These are phyloP conservation scores for Nephrotoma guestfalica DNA, from an alignment of 2,888 invertebrate genomes.

Conservation along the genomic window DNA sequence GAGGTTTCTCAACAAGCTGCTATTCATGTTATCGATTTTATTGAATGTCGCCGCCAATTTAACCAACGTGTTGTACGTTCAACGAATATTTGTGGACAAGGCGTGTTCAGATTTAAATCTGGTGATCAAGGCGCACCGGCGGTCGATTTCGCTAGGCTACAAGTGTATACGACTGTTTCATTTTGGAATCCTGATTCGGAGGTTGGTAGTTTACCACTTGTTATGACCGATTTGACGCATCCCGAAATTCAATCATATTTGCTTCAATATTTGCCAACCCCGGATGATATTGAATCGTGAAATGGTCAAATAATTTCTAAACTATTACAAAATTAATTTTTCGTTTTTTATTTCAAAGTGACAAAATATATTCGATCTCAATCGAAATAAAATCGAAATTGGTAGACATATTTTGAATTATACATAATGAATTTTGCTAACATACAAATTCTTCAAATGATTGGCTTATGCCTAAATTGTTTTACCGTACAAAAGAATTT, in stretches of 20 bases:
- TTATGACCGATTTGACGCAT: not conserved
- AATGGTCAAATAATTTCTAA: not conserved
- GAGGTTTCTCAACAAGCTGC: not conserved
- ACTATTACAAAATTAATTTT: not conserved
- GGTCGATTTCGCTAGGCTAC: not conserved
- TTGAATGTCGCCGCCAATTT: not conserved
- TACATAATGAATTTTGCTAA: too few species aligned
- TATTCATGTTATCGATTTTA: not conserved
- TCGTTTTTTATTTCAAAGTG: too few species aligned
- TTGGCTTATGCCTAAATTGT: too few species aligned
- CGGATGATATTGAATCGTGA: not conserved
- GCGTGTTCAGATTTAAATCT: not conserved
- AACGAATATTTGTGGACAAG: not conserved
- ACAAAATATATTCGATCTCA: too few species aligned
- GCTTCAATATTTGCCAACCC: not conserved
- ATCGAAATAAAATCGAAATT: too few species aligned
- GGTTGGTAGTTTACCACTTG: not conserved
- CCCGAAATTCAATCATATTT: not conserved
- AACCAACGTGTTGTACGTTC: not conserved
- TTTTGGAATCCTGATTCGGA: not conserved
- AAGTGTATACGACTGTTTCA: not conserved
- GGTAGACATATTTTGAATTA: too few species aligned
- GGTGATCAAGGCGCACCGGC: not conserved
- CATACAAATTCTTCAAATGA: too few species aligned
- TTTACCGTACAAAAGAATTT: too few species aligned